These are phyloP conservation scores for Cepaea nemoralis DNA, from an alignment of 1,140 invertebrate species.

Conservation along the genomic window DNA sequence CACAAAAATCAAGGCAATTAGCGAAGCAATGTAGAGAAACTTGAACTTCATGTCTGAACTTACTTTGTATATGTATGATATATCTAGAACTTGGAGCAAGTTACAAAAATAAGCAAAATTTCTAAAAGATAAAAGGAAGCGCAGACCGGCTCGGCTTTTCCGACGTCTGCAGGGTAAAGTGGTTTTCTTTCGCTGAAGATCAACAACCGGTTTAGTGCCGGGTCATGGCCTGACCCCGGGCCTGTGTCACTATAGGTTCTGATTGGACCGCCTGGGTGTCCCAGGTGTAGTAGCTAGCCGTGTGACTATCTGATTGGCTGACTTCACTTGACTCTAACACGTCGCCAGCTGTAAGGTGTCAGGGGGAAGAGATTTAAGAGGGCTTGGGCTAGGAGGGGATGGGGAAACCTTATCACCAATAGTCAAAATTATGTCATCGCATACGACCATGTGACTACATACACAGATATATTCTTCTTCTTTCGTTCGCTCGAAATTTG, in stretches of 20 bases:
- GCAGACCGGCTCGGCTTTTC: background rate
- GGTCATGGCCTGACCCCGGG: background rate
- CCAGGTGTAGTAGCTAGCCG: background rate
- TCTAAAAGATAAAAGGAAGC: background rate
- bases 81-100: no score
- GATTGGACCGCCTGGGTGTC: background rate
- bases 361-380: no score
- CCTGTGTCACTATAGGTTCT: background rate
- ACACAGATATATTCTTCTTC: no score
- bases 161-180: background rate
- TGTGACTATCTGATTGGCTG: background rate
- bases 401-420: no score
- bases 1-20: background rate
- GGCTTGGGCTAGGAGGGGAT: no score
- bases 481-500: no score
- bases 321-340: no score
- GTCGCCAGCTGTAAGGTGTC: no score
- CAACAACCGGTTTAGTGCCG: background rate
- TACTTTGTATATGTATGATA: background rate
- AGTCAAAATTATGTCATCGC: no score
- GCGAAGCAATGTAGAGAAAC: background rate
- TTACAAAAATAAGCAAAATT: no score
- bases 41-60: background rate
- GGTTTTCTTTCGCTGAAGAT: background rate
- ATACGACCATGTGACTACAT: no score